These are phyloP conservation scores for Parus major DNA, from an alignment of 2,113 vertebrate genomes.

Conservation along the genomic window DNA sequence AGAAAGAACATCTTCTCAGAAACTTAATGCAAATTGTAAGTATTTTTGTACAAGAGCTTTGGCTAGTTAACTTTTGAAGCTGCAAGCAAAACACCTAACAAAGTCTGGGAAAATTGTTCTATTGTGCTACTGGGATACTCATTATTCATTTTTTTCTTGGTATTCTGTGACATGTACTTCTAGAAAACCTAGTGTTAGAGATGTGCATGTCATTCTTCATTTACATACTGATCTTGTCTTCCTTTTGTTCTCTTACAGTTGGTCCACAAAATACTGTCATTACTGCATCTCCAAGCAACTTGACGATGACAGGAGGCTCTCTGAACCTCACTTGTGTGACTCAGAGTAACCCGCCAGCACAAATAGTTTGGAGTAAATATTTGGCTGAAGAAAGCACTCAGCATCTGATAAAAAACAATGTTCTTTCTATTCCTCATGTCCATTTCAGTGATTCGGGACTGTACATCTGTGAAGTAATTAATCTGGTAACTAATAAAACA, in stretches of 20 bases:
- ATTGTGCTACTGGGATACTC: not conserved
- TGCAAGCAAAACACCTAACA: not conserved
- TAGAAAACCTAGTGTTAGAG: not conserved
- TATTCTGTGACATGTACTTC: not conserved
- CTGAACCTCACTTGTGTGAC: conserved; percentile 49
- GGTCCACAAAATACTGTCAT: conserved; percentile 53
- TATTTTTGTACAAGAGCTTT: not conserved
- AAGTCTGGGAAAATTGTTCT: not conserved
- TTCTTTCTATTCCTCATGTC: conserved; percentile 15
- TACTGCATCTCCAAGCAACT: not conserved
- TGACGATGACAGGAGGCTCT: not conserved
- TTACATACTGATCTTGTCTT: not conserved
- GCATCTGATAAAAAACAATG: not conserved
- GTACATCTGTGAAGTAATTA: conserved; percentile 64
- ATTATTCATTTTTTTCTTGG: not conserved
- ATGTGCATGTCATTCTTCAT: not conserved
- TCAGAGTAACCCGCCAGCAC: conserved; percentile 54
- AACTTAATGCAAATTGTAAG: conserved; percentile 69
- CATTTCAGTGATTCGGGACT: conserved; percentile 42
- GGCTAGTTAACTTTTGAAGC: not conserved
- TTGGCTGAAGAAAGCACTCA: not conserved
- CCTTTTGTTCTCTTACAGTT: conserved; percentile 40
- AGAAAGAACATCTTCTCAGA: conserved; percentile 54
- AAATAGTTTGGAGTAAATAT: conserved; percentile 48
- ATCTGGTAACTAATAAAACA: conserved; percentile 36